These are phyloP conservation scores for Nymphalis polychloros DNA, from an alignment of 2,888 invertebrate species.

Conservation along the genomic window DNA sequence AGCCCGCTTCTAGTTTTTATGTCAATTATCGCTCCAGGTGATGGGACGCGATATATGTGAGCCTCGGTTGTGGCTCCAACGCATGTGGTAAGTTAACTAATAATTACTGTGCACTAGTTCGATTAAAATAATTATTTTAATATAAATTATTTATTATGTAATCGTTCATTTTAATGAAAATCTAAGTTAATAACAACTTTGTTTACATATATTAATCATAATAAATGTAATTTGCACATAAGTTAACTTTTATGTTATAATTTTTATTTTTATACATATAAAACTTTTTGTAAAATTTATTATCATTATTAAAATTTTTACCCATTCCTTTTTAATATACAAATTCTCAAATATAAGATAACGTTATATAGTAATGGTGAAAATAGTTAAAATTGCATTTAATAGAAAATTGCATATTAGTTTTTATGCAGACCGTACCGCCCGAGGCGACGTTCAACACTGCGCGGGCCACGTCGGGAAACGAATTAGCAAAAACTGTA, in stretches of 20 bases:
- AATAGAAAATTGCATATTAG: constrained; percentile 7
- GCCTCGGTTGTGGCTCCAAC: neutral
- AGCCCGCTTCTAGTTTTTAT: constrained; percentile 10
- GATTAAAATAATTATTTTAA: constrained; percentile 1
- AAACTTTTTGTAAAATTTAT: no score
- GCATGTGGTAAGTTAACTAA: neutral
- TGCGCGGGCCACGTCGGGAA: constrained; percentile 24
- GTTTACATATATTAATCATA: neutral
- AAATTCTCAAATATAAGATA: neutral
- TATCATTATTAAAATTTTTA: no score
- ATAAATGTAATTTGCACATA: neutral
- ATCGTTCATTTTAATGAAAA: neutral
- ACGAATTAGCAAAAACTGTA: constrained; percentile 31
- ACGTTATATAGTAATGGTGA: neutral
- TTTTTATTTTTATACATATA: no score
- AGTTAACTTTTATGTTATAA: no score
- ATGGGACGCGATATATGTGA: neutral
- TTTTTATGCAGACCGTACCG: constrained; percentile 32
- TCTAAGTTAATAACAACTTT: neutral
- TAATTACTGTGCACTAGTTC: neutral
- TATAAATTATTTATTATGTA: constrained; percentile 1
- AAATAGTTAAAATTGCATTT: constrained; percentile 8
- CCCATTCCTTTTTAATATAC: neutral
- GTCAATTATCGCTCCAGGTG: constrained; percentile 2
- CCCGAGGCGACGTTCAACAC: constrained; percentile 30